Percentiles rank a stretch among this genome's conserved stretches.
Evolutionary conservation across 2,113 vertebrate species (phyloP).

Genomic region (Indri indri): DNA sequence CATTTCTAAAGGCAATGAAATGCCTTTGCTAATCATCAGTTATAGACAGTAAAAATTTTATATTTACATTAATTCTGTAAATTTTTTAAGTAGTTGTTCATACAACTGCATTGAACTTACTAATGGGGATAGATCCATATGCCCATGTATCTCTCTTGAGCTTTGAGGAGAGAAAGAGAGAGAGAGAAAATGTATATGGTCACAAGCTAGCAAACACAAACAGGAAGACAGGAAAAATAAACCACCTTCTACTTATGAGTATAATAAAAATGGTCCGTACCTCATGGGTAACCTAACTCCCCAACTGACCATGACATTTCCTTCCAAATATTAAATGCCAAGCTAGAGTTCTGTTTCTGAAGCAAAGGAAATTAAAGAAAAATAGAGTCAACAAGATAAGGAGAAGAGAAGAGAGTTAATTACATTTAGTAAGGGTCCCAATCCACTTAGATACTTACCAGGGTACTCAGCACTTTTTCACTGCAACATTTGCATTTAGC

Average conservation of each 20-base stretch:
- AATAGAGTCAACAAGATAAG: slow-evolving; percentile 29
- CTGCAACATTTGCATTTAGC: slow-evolving; percentile 53
- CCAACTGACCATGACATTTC: slow-evolving; percentile 14
- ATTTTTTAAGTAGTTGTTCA: slow-evolving; percentile 30
- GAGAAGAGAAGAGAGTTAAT: slow-evolving; percentile 60
- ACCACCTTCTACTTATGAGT: neutral
- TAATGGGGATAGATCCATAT: neutral
- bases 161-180: neutral
- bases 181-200: neutral
- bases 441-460: slow-evolving; percentile 30
- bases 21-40: slow-evolving; percentile 37
- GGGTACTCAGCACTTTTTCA: slow-evolving; percentile 60
- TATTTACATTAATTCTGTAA: slow-evolving; percentile 25
- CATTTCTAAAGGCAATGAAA: neutral
- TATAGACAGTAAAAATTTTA: slow-evolving; percentile 23
- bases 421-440: slow-evolving; percentile 42
- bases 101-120: slow-evolving; percentile 10
- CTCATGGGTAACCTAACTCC: neutral
- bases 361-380: slow-evolving; percentile 41
- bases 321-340: slow-evolving; percentile 13
- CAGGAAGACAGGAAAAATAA: neutral
- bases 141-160: neutral
- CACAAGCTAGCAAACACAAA: neutral
- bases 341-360: slow-evolving; percentile 33
- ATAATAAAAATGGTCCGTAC: neutral